Conservation (phyloP, 2,888 invertebrate genomes). For the Scaptomyza reducta region DNA sequence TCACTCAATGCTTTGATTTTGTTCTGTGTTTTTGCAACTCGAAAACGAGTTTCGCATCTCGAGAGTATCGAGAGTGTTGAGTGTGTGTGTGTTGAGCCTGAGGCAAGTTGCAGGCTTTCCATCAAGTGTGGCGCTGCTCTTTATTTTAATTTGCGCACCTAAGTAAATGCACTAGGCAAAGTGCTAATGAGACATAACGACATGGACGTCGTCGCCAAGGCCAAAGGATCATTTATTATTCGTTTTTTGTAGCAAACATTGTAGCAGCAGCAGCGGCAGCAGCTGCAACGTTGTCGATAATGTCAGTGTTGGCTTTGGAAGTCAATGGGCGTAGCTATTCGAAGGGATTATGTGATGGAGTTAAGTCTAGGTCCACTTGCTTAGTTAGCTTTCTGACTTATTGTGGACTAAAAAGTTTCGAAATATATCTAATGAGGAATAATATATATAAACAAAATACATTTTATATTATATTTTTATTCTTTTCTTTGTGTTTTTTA, state of each 20-base stretch:
- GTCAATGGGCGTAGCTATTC: background rate
- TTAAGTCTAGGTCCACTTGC: too few relatives aligned
- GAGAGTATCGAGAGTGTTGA: background rate
- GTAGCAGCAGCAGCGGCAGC: conserved; percentile 10
- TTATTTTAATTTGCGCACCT: conserved; percentile 71
- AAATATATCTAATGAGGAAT: too few relatives aligned
- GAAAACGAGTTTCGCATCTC: conserved; percentile 43
- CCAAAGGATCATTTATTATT: conserved; percentile 70
- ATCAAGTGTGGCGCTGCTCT: conserved; percentile 56
- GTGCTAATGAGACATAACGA: conserved; percentile 78
- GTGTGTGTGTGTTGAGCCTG: conserved; percentile 6
- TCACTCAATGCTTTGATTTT: conserved; percentile 29
- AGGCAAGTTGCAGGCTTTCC: conserved; percentile 32
- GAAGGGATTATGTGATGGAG: too few relatives aligned
- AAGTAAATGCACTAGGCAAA: conserved; percentile 61
- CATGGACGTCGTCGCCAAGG: conserved; percentile 67
- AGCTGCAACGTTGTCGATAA: background rate
- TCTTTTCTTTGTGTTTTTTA: too few relatives aligned
- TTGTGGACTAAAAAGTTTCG: too few relatives aligned
- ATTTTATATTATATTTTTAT: too few relatives aligned
- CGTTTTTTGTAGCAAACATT: conserved; percentile 26
- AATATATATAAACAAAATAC: too few relatives aligned
- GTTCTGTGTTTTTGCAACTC: conserved; percentile 35
- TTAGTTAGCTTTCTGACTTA: too few relatives aligned
- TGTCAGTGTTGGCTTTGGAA: background rate